Evolutionary conservation across 1,140 invertebrate species (phyloP).

Genomic region (Heliconius eleuchia): DNA sequence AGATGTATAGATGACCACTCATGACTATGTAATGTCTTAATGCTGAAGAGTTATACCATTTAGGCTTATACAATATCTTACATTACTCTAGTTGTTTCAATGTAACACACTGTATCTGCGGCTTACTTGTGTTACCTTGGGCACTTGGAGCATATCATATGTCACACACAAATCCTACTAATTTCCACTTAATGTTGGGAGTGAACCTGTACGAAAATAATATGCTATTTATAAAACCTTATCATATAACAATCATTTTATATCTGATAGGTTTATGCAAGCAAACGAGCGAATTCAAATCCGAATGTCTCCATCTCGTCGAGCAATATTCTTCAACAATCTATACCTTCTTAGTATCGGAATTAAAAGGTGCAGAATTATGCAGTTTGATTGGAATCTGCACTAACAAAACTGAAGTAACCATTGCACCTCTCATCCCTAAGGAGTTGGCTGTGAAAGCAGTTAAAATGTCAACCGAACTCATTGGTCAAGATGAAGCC

Average conservation of each 20-base stretch:
- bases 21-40: too few relatives aligned
- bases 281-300: slow-evolving; percentile 86
- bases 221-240: too few relatives aligned
- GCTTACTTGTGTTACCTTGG: too few relatives aligned
- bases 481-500: slow-evolving; percentile 66
- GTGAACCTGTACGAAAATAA: too few relatives aligned
- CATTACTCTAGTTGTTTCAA: too few relatives aligned
- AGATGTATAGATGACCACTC: too few relatives aligned
- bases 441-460: slow-evolving; percentile 68
- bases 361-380: slow-evolving; percentile 85
- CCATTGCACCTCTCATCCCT: slow-evolving; percentile 82
- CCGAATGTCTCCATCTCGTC: slow-evolving; percentile 86
- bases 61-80: too few relatives aligned
- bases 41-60: too few relatives aligned
- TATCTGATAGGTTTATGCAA: slow-evolving; percentile 85
- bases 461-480: slow-evolving; percentile 37
- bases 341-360: slow-evolving; percentile 87
- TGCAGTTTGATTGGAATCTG: slow-evolving; percentile 89
- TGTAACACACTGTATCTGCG: too few relatives aligned
- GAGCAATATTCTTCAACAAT: slow-evolving; percentile 89
- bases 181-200: too few relatives aligned
- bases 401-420: slow-evolving; percentile 64
- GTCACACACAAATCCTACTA: too few relatives aligned
- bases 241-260: neutral
- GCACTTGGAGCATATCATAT: too few relatives aligned